These are phyloP conservation scores for Empis livida DNA, from an alignment of 2,888 invertebrate genomes.

Conservation along the genomic window DNA sequence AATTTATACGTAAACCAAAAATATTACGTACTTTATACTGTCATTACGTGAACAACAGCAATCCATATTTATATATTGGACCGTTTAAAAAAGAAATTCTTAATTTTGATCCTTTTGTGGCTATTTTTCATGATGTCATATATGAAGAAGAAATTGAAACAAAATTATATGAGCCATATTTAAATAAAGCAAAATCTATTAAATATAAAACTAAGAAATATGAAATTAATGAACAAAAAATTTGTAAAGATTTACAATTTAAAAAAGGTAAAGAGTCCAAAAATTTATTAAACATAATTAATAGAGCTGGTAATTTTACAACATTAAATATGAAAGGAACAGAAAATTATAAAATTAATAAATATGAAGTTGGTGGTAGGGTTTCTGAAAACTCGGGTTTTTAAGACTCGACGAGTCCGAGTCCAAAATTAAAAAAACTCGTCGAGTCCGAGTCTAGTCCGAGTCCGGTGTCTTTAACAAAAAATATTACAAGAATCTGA, in stretches of 20 bases:
- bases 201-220: conserved; percentile 77
- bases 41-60: conserved; percentile 50
- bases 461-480: too few species aligned
- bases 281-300: conserved; percentile 54
- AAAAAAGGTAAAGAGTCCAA: conserved; percentile 57
- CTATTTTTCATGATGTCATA: conserved; percentile 73
- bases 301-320: conserved; percentile 68
- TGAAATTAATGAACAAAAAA: conserved; percentile 78
- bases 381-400: too few species aligned
- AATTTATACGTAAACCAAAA: conserved; percentile 40
- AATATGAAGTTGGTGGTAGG: too few species aligned
- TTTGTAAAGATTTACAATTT: conserved; percentile 91
- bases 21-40: conserved; percentile 44
- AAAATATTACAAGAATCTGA: too few species aligned
- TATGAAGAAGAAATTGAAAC: conserved; percentile 72
- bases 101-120: conserved; percentile 57
- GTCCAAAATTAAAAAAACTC: too few species aligned
- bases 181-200: conserved; percentile 80
- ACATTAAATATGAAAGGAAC: conserved; percentile 69
- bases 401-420: too few species aligned
- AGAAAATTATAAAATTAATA: conserved; percentile 89
- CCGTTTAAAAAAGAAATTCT: conserved; percentile 67
- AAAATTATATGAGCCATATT: conserved; percentile 64
- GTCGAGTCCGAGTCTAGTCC: too few species aligned
- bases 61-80: conserved; percentile 55